Evolutionary conservation across 2,113 vertebrate species (phyloP).

Genomic region (Chaenocephalus aceratus): DNA sequence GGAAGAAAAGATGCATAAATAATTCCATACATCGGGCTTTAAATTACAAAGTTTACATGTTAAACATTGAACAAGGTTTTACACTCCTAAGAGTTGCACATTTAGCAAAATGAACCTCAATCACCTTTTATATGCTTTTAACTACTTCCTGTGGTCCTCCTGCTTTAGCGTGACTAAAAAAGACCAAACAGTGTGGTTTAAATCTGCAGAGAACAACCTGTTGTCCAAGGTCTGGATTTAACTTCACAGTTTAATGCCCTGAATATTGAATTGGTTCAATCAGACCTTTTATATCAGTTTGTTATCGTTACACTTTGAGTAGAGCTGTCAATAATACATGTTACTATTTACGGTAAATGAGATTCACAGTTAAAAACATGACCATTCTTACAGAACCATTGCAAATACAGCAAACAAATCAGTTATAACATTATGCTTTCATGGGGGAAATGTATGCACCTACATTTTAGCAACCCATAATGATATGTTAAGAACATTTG

Average conservation of each 20-base stretch:
- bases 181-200: slow-evolving; percentile 1
- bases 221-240: background rate
- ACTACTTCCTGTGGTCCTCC: background rate
- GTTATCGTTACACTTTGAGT: slow-evolving; percentile 10
- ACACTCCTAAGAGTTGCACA: slow-evolving; percentile 1
- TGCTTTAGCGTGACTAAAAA: background rate
- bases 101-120: slow-evolving; percentile 6
- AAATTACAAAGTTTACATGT: slow-evolving; percentile 1
- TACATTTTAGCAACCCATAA: background rate
- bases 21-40: slow-evolving; percentile 17
- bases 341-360: background rate
- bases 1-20: slow-evolving; percentile 14
- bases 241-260: background rate
- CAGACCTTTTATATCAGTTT: background rate
- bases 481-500: background rate
- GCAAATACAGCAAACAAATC: background rate
- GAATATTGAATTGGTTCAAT: slow-evolving; percentile 5
- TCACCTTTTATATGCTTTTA: background rate
- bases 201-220: background rate
- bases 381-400: background rate
- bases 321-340: background rate
- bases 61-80: slow-evolving; percentile 8
- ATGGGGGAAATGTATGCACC: background rate
- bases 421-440: background rate
- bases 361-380: background rate